phyloP scores from a whole-genome alignment of 1,140 invertebrate species.

The Nomia melanderi region DNA sequence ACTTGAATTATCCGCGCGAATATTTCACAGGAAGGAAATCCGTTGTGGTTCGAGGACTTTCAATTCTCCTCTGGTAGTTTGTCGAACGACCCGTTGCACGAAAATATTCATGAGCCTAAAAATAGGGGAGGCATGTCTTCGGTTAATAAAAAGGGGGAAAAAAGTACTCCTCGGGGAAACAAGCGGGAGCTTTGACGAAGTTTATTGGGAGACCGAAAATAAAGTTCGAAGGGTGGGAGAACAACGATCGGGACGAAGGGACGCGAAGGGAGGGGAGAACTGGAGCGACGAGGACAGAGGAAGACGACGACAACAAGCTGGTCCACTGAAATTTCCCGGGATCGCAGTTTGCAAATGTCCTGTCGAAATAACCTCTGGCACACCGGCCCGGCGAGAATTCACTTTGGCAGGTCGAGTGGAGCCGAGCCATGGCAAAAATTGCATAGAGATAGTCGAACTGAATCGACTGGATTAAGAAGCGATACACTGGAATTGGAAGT shows the following conservation, averaged over 20 bases:
- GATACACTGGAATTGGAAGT: background rate
- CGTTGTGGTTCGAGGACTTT: background rate
- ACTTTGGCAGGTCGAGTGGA: slow-evolving; percentile 28
- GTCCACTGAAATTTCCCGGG: slow-evolving; percentile 39
- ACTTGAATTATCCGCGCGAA: slow-evolving; percentile 18
- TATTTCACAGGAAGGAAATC: background rate
- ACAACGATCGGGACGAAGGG: background rate
- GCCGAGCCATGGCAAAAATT: slow-evolving; percentile 32
- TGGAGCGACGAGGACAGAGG: background rate
- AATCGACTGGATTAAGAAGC: slow-evolving; percentile 15
- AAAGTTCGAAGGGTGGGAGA: background rate
- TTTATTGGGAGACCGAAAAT: background rate
- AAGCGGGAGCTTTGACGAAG: background rate
- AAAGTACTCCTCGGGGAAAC: background rate
- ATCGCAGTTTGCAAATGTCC: slow-evolving; percentile 47
- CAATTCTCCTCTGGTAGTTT: no score
- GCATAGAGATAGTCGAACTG: background rate
- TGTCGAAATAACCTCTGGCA: slow-evolving; percentile 47
- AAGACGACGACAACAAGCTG: slow-evolving; percentile 23
- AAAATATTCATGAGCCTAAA: background rate
- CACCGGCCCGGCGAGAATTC: slow-evolving; percentile 40
- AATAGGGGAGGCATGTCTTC: background rate
- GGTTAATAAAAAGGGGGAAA: background rate
- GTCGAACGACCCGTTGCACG: no score
- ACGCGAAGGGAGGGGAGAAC: background rate